Conservation (phyloP, 2,888 invertebrate species). For the Parnassius orleans region DNA sequence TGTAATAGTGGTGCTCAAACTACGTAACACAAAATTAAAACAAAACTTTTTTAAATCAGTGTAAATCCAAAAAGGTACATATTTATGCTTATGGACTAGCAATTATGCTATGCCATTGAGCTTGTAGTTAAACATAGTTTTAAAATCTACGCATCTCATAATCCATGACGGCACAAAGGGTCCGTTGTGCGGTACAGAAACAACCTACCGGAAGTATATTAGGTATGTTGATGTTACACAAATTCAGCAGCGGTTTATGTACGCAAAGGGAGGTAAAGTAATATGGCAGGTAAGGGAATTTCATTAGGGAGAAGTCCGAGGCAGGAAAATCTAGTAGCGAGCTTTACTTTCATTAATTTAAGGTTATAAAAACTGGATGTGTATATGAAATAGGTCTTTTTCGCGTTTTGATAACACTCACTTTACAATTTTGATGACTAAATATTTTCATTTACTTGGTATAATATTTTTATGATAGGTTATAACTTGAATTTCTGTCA, state of each 20-base stretch:
- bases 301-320: conserved; percentile 36
- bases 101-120: conserved; percentile 19
- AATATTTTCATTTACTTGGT: too few relatives aligned
- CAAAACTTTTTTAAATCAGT: too few relatives aligned
- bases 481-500: too few relatives aligned
- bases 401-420: neutral
- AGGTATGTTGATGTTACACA: conserved; percentile 20
- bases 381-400: conserved; percentile 18
- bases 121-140: conserved; percentile 17
- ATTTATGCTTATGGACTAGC: conserved; percentile 10
- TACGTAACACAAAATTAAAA: conserved; percentile 1
- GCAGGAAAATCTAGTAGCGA: conserved; percentile 34
- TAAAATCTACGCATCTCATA: conserved; percentile 26
- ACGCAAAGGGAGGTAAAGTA: conserved; percentile 26
- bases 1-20: conserved; percentile 16
- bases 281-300: conserved; percentile 41
- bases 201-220: conserved; percentile 18
- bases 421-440: too few relatives aligned
- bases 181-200: conserved; percentile 21
- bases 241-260: conserved; percentile 20
- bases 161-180: conserved; percentile 25
- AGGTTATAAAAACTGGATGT: conserved; percentile 29
- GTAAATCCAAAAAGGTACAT: conserved; percentile 1
- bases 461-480: too few relatives aligned
- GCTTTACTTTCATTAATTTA: conserved; percentile 30